phyloP scores from a whole-genome alignment of 2,797 vertebrate species.

The Silurus lanzhouensis region DNA sequence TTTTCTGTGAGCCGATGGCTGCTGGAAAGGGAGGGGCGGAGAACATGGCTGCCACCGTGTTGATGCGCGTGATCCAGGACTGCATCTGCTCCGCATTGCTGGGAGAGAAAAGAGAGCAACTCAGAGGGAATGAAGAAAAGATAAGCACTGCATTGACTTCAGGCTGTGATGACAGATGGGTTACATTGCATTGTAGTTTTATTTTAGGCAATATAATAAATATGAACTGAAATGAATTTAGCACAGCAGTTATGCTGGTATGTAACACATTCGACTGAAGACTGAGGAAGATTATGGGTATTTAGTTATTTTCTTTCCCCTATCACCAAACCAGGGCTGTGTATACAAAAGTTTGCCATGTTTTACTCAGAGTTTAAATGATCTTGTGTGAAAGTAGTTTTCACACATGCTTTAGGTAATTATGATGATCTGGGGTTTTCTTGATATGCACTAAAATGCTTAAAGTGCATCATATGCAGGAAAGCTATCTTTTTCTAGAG shows the following conservation, averaged over 20 bases:
- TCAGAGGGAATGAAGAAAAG: constrained; percentile 35
- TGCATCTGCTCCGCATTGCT: constrained; percentile 96
- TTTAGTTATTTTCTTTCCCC: too few species aligned
- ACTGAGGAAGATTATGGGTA: background rate
- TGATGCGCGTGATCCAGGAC: constrained; percentile 98
- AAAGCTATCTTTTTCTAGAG: background rate
- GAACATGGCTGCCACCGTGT: constrained; percentile 94
- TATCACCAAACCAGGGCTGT: background rate
- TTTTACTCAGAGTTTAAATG: background rate
- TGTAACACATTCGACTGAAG: background rate
- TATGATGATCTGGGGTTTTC: too few species aligned
- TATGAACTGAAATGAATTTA: background rate
- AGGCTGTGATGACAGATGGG: background rate
- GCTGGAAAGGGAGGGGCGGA: constrained; percentile 94
- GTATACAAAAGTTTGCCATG: background rate
- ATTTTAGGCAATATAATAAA: constrained; percentile 10
- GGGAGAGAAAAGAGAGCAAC: constrained; percentile 12
- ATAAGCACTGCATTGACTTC: background rate
- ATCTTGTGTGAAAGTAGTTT: background rate
- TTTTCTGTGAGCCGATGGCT: constrained; percentile 94
- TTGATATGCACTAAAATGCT: background rate
- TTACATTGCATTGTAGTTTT: constrained; percentile 4
- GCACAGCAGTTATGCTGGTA: background rate
- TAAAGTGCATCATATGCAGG: background rate
- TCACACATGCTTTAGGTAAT: background rate